Base-by-base conservation (phyloP, 2,113 vertebrate genomes). In the Mola mola region DNA sequence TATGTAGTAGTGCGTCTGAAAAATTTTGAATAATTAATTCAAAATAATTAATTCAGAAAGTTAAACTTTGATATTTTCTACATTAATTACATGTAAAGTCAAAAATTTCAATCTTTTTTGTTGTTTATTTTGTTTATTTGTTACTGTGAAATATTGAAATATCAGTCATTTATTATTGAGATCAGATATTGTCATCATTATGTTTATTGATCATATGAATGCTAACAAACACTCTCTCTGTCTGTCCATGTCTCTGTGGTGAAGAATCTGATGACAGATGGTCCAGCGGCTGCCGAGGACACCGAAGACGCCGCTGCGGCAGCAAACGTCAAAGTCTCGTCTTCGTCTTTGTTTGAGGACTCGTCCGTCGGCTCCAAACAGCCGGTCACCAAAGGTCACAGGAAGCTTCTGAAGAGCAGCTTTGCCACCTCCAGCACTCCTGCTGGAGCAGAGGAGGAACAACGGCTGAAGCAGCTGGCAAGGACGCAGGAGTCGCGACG, bases 391-490 rank as follows among this genome's bases (percentile, higher is more conserved):
- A 95, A 95, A 79, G 91, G 91, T 7, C 90, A 91, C 24, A 88
- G 94, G 20, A 93, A 93, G 62, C 91, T 96, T 0, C 68, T 84
- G 19, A 93, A 95, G 82, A 95, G 90, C 51, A 92, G 84, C 46
- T 85, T 90, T 0, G 70, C 83, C 0, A 51, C 82, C 0, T 88
- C 8, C 20, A 19, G 33, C 13, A 4, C 53, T 1, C 52, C 57
- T 17, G 56, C 78, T 6, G 29, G 64, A 17, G 6, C 17, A 1
- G 87, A 66, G 4, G 51, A 90, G 88, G 90, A 65, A 1, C 20
- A 0, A 1, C 28, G 1, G 0, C 12, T 17, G 56, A 52, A 31
- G 31, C 20, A 25, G 9, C 90, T 94, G 58, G 89, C 89, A 0
- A 59, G 43, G 34, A 82, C 82, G 5, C 95, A 95, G 88, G 88